These are phyloP conservation scores for Patella vulgata DNA, from an alignment of 1,140 invertebrate species.

Conservation along the genomic window DNA sequence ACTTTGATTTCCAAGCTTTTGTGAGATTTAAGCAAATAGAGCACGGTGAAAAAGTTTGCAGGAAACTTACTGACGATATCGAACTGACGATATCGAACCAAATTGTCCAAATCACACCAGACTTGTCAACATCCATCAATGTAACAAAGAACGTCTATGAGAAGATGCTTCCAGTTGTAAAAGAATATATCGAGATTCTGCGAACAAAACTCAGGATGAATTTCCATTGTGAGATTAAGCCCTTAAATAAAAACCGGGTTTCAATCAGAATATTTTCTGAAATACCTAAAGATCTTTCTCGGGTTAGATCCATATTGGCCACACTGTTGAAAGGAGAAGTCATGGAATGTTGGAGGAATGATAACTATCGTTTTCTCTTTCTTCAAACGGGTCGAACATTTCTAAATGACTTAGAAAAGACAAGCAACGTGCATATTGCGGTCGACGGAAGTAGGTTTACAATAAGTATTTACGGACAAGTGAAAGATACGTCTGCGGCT, in stretches of 20 bases:
- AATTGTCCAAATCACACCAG: slow-evolving; percentile 26
- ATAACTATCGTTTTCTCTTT: slow-evolving; percentile 27
- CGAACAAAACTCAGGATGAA: slow-evolving; percentile 11
- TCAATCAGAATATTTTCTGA: slow-evolving; percentile 33
- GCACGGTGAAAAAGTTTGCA: slow-evolving; percentile 35
- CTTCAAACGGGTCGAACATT: slow-evolving; percentile 30
- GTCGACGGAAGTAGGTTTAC: slow-evolving; percentile 38
- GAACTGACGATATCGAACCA: slow-evolving; percentile 16
- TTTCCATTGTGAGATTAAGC: slow-evolving; percentile 5
- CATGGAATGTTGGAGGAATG: slow-evolving; percentile 22
- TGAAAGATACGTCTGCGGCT: slow-evolving; percentile 13
- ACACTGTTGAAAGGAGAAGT: slow-evolving; percentile 34
- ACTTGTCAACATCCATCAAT: slow-evolving; percentile 30
- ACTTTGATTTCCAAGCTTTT: slow-evolving; percentile 23
- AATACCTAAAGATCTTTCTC: slow-evolving; percentile 22
- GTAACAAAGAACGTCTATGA: slow-evolving; percentile 29
- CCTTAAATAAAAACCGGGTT: slow-evolving; percentile 26
- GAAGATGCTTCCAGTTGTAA: too few relatives aligned
- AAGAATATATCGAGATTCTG: slow-evolving; percentile 23
- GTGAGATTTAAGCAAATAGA: slow-evolving; percentile 40
- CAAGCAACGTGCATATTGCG: slow-evolving; percentile 31
- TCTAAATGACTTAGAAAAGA: slow-evolving; percentile 31
- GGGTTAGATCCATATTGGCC: slow-evolving; percentile 27
- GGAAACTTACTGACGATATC: slow-evolving; percentile 5
- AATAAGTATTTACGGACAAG: slow-evolving; percentile 41